A percentile compares a stretch with the other conserved stretches of the same genome.
Evolutionary conservation across 2,888 invertebrate species (phyloP).

Genomic region (Acrocera orbiculus): DNA sequence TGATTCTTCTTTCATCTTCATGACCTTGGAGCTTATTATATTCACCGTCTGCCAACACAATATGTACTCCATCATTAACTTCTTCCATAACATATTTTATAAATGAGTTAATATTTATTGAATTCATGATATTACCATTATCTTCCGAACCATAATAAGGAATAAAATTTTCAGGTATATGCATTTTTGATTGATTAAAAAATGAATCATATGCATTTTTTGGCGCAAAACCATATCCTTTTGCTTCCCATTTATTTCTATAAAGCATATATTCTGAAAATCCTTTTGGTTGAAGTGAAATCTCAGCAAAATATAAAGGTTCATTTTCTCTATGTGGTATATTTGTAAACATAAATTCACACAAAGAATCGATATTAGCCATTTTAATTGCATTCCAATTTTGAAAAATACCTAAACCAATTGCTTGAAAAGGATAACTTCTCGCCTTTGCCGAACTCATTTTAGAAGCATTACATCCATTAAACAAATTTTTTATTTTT

Average conservation of each 20-base stretch:
- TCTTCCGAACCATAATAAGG: slow-evolving; percentile 71
- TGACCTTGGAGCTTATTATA: slow-evolving; percentile 91
- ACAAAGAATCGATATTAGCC: slow-evolving; percentile 89
- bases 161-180: slow-evolving; percentile 76
- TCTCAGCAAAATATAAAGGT: slow-evolving; percentile 80
- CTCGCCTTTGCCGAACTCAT: slow-evolving; percentile 62
- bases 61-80: slow-evolving; percentile 72
- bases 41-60: slow-evolving; percentile 96
- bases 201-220: slow-evolving; percentile 72
- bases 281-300: slow-evolving; percentile 39
- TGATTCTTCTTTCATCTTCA: slow-evolving; percentile 87
- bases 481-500: slow-evolving; percentile 66
- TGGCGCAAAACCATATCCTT: slow-evolving; percentile 92
- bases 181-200: slow-evolving; percentile 70
- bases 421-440: slow-evolving; percentile 89
- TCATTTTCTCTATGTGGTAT: slow-evolving; percentile 40
- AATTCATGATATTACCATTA: slow-evolving; percentile 78
- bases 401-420: slow-evolving; percentile 73
- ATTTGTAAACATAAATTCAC: slow-evolving; percentile 76
- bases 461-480: slow-evolving; percentile 58
- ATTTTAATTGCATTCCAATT: slow-evolving; percentile 94
- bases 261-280: slow-evolving; percentile 83
- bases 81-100: slow-evolving; percentile 49
- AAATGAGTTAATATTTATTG: slow-evolving; percentile 67
- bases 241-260: slow-evolving; percentile 65